Conservation (phyloP, 2,888 invertebrate genomes). For the Sepioteuthis lessoniana region DNA sequence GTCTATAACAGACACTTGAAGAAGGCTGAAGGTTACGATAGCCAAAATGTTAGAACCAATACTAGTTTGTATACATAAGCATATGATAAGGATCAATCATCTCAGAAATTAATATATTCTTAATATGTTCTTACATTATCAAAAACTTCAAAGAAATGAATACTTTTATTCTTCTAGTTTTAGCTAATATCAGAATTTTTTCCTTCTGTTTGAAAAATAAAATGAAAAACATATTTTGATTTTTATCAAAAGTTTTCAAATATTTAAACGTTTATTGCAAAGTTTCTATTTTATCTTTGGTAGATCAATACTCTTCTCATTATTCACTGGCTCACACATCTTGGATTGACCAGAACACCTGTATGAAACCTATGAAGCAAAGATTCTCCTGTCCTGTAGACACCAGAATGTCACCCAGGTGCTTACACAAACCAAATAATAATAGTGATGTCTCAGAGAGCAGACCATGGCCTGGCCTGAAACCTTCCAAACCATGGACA, state of each 20-base stretch:
- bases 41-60: too few relatives aligned
- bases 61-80: too few relatives aligned
- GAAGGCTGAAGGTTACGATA: too few relatives aligned
- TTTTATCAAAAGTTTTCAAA: background rate
- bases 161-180: too few relatives aligned
- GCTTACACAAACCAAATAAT: constrained; percentile 33
- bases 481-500: background rate
- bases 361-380: background rate
- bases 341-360: background rate
- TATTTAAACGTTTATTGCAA: background rate
- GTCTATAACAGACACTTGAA: too few relatives aligned
- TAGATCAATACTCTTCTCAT: background rate
- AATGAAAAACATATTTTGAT: background rate
- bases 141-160: too few relatives aligned
- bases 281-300: background rate
- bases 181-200: too few relatives aligned
- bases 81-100: too few relatives aligned
- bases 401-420: constrained; percentile 21
- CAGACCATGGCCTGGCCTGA: background rate
- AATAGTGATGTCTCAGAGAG: background rate
- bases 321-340: background rate
- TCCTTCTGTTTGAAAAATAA: background rate
- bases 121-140: too few relatives aligned
- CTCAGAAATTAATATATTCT: too few relatives aligned
- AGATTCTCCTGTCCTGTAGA: constrained; percentile 12